Conservation (phyloP, 2,797 vertebrate genomes). For the Sphenodon punctatus region DNA sequence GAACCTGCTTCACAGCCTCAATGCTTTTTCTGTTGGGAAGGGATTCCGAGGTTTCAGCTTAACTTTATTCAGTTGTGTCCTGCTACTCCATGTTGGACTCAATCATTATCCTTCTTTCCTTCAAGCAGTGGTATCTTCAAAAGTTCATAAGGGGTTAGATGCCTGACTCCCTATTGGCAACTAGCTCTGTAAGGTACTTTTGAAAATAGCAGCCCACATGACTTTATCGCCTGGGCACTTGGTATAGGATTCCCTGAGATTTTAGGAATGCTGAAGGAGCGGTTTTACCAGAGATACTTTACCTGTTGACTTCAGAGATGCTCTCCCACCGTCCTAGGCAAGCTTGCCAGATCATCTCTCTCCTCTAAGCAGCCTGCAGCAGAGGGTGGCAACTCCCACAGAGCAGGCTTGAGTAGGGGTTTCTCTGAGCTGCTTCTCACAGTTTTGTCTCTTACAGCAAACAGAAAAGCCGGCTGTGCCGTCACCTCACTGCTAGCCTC, state of each 20-base stretch:
- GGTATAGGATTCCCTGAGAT: accelerated
- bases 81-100: not conserved
- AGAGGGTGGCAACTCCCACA: not conserved
- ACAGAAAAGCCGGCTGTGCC: conserved; percentile 86
- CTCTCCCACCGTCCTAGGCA: too few species aligned
- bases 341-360: too few species aligned
- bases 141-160: too few species aligned
- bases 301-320: too few species aligned
- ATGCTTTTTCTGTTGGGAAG: not conserved
- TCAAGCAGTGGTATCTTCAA: too few species aligned
- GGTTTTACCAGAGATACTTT: too few species aligned
- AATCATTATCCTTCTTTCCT: too few species aligned
- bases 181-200: too few species aligned
- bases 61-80: not conserved
- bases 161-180: too few species aligned
- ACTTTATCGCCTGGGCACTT: accelerated
- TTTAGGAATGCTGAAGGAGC: accelerated
- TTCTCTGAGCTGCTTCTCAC: not conserved
- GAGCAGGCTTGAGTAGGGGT: not conserved
- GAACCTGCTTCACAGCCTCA: not conserved
- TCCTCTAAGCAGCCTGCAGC: not conserved
- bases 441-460: conserved; percentile 71
- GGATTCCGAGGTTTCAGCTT: not conserved
- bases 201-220: too few species aligned
- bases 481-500: conserved; percentile 89